These are phyloP conservation scores for Sepioteuthis lessoniana DNA, from an alignment of 2,888 invertebrate genomes.

Conservation along the genomic window DNA sequence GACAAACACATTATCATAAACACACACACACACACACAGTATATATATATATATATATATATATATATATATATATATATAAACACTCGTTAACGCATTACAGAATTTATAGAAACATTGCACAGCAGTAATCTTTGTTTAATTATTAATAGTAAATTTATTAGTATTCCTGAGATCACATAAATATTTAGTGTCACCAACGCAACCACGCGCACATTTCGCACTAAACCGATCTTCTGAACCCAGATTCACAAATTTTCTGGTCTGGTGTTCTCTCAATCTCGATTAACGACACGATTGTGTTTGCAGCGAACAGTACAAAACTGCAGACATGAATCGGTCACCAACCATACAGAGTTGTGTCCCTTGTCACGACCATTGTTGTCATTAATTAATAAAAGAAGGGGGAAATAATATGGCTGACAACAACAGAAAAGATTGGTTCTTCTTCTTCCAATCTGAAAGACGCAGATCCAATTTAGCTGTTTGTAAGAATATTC, in stretches of 20 bases:
- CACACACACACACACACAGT: too few species aligned
- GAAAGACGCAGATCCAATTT: background rate
- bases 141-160: background rate
- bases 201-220: background rate
- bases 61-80: too few species aligned
- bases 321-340: background rate
- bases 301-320: background rate
- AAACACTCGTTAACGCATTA: too few species aligned
- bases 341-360: background rate
- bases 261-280: slow-evolving; percentile 2
- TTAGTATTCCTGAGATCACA: background rate
- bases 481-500: background rate
- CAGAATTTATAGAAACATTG: too few species aligned
- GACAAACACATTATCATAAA: too few species aligned
- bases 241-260: slow-evolving; percentile 1
- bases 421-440: background rate
- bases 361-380: background rate
- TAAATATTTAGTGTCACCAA: background rate
- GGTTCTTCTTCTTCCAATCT: slow-evolving; percentile 9
- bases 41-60: too few species aligned
- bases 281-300: background rate
- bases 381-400: background rate
- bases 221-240: background rate
- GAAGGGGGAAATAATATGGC: background rate
- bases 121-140: background rate